Conservation (phyloP, 2,797 vertebrate genomes). For the Adelosebastes latens region DNA sequence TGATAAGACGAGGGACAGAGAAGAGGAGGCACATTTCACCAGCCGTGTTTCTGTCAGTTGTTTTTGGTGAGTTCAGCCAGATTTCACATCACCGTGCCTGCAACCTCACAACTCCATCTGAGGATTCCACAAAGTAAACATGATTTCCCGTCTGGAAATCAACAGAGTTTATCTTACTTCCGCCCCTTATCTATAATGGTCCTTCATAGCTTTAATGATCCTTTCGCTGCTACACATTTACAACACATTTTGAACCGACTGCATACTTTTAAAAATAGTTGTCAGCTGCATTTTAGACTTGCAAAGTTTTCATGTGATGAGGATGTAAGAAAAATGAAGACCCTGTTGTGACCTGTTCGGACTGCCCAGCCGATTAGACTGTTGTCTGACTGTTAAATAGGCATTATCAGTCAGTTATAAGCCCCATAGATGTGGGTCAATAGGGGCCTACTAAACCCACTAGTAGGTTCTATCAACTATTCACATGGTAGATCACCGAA, state of each 20-base stretch:
- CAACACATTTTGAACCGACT: neutral
- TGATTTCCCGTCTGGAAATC: conserved; percentile 35
- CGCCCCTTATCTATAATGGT: conserved; percentile 21
- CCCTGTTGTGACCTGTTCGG: neutral
- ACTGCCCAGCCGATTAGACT: too few relatives aligned
- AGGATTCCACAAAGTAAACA: conserved; percentile 49
- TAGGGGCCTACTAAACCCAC: too few relatives aligned
- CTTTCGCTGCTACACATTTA: neutral
- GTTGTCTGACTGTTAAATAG: too few relatives aligned
- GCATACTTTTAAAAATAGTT: neutral
- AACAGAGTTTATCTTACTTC: conserved; percentile 51
- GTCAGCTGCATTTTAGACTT: neutral
- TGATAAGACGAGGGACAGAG: conserved; percentile 26
- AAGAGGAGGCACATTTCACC: conserved; percentile 20
- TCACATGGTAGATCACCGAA: too few relatives aligned
- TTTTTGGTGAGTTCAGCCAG: conserved; percentile 9
- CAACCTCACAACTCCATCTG: neutral
- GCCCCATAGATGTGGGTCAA: too few relatives aligned
- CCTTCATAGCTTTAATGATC: neutral
- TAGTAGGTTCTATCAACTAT: too few relatives aligned
- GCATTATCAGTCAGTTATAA: too few relatives aligned
- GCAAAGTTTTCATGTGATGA: neutral
- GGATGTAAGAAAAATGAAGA: neutral
- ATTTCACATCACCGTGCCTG: conserved; percentile 23
- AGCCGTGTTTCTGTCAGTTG: conserved; percentile 8